These are phyloP conservation scores for Apotomis betuletana DNA, from an alignment of 2,888 invertebrate species.

Conservation along the genomic window DNA sequence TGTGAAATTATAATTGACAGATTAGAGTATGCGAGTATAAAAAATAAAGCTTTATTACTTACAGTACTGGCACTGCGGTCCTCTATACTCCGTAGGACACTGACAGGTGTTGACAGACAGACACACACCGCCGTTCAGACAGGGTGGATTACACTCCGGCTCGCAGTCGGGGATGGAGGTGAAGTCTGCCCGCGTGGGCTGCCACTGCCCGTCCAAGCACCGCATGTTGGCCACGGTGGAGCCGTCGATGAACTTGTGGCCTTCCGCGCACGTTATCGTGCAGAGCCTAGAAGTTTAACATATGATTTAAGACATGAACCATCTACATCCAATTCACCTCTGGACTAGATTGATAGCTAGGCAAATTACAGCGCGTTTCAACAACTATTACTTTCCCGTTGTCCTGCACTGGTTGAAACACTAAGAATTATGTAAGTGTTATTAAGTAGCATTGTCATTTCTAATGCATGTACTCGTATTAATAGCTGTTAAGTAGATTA, in stretches of 20 bases:
- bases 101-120: slow-evolving; percentile 89
- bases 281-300: slow-evolving; percentile 80
- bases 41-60: slow-evolving; percentile 47
- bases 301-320: background rate
- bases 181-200: slow-evolving; percentile 85
- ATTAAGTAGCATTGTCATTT: too few relatives aligned
- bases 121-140: slow-evolving; percentile 92
- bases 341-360: too few relatives aligned
- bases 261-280: slow-evolving; percentile 85
- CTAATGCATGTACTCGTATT: too few relatives aligned
- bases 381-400: too few relatives aligned
- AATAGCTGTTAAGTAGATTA: too few relatives aligned
- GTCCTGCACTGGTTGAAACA: too few relatives aligned
- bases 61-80: slow-evolving; percentile 88
- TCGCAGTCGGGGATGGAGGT: slow-evolving; percentile 87
- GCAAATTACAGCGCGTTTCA: too few relatives aligned
- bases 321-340: too few relatives aligned
- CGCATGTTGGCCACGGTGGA: slow-evolving; percentile 86
- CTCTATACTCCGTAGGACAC: slow-evolving; percentile 88
- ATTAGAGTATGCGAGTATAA: too few relatives aligned
- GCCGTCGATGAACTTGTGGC: slow-evolving; percentile 89
- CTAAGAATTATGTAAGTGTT: too few relatives aligned
- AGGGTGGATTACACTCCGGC: slow-evolving; percentile 87
- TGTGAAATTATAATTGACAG: too few relatives aligned
- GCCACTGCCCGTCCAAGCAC: slow-evolving; percentile 89